Conservation (phyloP, 2,113 vertebrate genomes). For the Bostrychus sinensis region DNA sequence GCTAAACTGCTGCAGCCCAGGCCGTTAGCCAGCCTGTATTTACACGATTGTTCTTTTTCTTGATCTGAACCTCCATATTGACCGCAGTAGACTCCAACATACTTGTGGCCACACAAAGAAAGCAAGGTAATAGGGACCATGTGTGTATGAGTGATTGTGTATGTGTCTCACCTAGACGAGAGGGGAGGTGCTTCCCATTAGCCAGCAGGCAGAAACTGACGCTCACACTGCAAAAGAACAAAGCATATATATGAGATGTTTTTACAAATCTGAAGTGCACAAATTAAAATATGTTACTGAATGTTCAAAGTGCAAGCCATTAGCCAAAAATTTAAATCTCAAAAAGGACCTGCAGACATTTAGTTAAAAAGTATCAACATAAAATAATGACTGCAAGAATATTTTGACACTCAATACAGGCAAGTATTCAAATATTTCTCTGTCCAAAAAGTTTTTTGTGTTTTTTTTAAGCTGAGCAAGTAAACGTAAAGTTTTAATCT, state of each 20-base stretch:
- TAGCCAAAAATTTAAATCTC: too few relatives aligned
- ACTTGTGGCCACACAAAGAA: slow-evolving; percentile 71
- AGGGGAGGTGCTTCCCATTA: slow-evolving; percentile 87
- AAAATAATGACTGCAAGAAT: too few relatives aligned
- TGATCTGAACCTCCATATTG: slow-evolving; percentile 64
- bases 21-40: slow-evolving; percentile 53
- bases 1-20: slow-evolving; percentile 48
- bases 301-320: too few relatives aligned
- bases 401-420: too few relatives aligned
- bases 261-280: neutral
- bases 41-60: slow-evolving; percentile 68
- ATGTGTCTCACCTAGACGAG: slow-evolving; percentile 82
- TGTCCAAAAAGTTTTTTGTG: too few relatives aligned
- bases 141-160: slow-evolving; percentile 51
- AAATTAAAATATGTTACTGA: too few relatives aligned
- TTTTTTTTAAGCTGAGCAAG: too few relatives aligned
- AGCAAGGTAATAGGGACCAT: slow-evolving; percentile 70
- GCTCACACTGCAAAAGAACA: slow-evolving; percentile 81
- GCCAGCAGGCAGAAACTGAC: slow-evolving; percentile 89
- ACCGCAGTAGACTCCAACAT: slow-evolving; percentile 64
- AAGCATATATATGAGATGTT: slow-evolving; percentile 19
- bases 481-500: too few relatives aligned
- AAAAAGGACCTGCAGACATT: too few relatives aligned
- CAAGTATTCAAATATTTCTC: too few relatives aligned
- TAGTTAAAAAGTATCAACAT: too few relatives aligned